phyloP scores from a whole-genome alignment of 2,888 invertebrate genomes.

The Drosophila phalerata region DNA sequence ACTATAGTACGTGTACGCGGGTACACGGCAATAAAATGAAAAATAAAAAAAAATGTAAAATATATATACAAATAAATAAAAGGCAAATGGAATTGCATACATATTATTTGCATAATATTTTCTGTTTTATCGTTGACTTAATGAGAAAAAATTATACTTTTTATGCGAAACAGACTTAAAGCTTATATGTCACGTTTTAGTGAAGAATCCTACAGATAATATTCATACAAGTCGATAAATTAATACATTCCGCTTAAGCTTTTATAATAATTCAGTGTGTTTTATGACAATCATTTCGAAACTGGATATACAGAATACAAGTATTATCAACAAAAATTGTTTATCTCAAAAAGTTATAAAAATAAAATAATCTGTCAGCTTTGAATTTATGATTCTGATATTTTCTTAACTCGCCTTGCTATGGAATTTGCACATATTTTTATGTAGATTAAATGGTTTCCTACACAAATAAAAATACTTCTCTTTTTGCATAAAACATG shows the following conservation, averaged over 20 bases:
- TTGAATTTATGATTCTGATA: constrained; percentile 29
- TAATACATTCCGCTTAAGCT: constrained; percentile 10
- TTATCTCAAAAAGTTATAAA: constrained; percentile 10
- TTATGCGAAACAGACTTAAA: constrained; percentile 9
- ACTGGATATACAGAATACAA: constrained; percentile 15
- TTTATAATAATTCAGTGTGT: constrained; percentile 17
- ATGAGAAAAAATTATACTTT: constrained; percentile 37
- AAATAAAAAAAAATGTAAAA: constrained; percentile 14
- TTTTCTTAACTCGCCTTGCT: constrained; percentile 13
- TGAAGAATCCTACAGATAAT: constrained; percentile 22
- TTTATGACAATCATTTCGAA: constrained; percentile 6
- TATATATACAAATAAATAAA: constrained; percentile 14
- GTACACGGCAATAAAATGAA: constrained; percentile 1
- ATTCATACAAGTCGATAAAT: constrained; percentile 21
- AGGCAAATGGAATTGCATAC: constrained; percentile 45
- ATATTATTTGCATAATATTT: constrained; percentile 60
- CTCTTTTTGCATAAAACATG: background rate
- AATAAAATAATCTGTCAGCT: constrained; percentile 4
- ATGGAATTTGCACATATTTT: constrained; percentile 22
- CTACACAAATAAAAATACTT: constrained; percentile 1
- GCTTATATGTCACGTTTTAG: constrained; percentile 12
- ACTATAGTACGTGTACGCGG: constrained; percentile 6
- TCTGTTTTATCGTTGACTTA: constrained; percentile 39
- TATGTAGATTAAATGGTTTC: constrained; percentile 19
- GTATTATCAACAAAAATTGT: background rate